These are phyloP conservation scores for Tokudaia tokunoshimensis DNA, from an alignment of 2,797 vertebrate genomes.

Conservation along the genomic window DNA sequence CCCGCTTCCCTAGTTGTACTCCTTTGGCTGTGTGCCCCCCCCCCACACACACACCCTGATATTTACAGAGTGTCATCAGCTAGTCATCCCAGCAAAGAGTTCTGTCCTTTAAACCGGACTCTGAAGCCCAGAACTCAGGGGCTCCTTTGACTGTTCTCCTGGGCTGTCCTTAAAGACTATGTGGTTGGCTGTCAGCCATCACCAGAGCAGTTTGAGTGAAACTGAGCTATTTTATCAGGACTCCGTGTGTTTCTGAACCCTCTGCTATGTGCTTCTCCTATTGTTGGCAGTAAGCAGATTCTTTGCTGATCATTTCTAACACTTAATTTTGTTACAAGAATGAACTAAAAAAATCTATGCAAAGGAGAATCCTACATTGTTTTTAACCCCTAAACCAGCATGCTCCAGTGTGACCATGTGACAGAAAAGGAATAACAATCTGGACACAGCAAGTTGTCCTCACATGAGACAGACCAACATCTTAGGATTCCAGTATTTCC, in stretches of 20 bases:
- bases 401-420: too few relatives aligned
- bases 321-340: neutral
- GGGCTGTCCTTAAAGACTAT: slow-evolving; percentile 21
- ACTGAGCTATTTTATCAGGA: neutral
- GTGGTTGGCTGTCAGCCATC: neutral
- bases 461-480: neutral
- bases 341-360: neutral
- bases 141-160: neutral
- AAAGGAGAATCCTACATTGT: neutral
- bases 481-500: neutral
- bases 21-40: neutral
- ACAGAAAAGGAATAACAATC: neutral
- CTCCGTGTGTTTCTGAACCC: neutral
- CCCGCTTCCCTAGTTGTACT: slow-evolving; percentile 40
- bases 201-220: neutral
- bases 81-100: neutral
- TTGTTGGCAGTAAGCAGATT: neutral
- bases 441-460: neutral
- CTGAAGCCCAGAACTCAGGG: neutral
- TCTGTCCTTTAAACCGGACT: neutral
- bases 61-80: neutral
- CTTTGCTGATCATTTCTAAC: slow-evolving; percentile 5
- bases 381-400: neutral
- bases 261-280: neutral
- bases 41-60: neutral